Conservation (phyloP, 1,140 invertebrate genomes). For the Cherax quadricarinatus region DNA sequence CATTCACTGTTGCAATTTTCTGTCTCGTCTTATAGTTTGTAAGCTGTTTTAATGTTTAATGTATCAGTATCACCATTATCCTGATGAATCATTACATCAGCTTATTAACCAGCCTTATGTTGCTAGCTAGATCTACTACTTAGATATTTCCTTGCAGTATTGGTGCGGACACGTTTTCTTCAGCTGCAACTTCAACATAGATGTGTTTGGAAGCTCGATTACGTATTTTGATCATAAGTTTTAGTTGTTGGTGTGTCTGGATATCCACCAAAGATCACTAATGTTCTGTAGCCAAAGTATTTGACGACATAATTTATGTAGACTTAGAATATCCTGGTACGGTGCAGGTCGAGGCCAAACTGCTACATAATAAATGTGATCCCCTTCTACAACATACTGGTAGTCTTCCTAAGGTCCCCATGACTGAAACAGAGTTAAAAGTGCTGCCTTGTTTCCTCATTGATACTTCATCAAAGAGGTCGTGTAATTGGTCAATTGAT, state of each 20-base stretch:
- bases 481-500: slow-evolving; percentile 18
- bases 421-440: slow-evolving; percentile 23
- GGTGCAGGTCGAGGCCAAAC: slow-evolving; percentile 27
- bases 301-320: not conserved
- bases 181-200: no score
- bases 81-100: slow-evolving; percentile 27
- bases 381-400: slow-evolving; percentile 41
- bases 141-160: slow-evolving; percentile 33
- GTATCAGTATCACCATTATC: slow-evolving; percentile 37
- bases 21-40: slow-evolving; percentile 34
- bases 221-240: slow-evolving; percentile 13
- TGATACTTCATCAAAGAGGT: slow-evolving; percentile 37
- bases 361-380: slow-evolving; percentile 19
- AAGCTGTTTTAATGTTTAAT: slow-evolving; percentile 21
- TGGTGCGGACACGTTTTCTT: no score
- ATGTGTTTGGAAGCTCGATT: slow-evolving; percentile 29
- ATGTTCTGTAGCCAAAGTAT: slow-evolving; percentile 33
- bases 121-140: slow-evolving; percentile 34
- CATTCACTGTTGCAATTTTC: slow-evolving; percentile 27
- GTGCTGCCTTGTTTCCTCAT: slow-evolving; percentile 46
- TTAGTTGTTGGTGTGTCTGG: slow-evolving; percentile 36
- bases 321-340: slow-evolving; percentile 34
- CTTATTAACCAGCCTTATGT: slow-evolving; percentile 40
- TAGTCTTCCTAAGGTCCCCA: slow-evolving; percentile 22
- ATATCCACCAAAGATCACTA: slow-evolving; percentile 26